Evolutionary conservation across 2,888 invertebrate genomes (phyloP).

Genomic region (Sminthurinus aureus): DNA sequence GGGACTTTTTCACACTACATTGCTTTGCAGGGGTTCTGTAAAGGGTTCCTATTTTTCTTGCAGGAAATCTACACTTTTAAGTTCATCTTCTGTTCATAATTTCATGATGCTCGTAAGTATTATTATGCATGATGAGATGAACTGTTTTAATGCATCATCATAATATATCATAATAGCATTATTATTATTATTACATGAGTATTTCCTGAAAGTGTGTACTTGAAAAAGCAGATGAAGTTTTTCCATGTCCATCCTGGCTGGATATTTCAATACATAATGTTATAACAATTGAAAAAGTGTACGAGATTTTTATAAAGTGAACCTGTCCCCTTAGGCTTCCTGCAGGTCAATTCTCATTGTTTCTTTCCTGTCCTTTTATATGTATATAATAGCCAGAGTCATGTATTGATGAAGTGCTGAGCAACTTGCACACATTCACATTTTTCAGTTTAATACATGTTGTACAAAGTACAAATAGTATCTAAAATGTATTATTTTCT

Average conservation of each 20-base stretch:
- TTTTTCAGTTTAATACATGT: neutral
- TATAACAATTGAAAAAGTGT: slow-evolving; percentile 1
- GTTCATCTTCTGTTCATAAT: neutral
- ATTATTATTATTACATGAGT: neutral
- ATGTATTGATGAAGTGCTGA: neutral
- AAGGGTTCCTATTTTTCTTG: neutral
- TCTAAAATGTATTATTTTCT: neutral
- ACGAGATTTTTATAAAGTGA: slow-evolving; percentile 44
- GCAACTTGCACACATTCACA: neutral
- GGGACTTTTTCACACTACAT: too few species aligned
- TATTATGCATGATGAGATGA: neutral
- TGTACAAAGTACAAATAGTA: neutral
- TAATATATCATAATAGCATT: neutral
- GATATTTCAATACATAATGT: too few species aligned
- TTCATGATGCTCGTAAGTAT: too few species aligned
- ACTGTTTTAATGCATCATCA: neutral
- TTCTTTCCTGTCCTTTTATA: neutral
- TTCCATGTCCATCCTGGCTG: too few species aligned
- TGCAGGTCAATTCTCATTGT: slow-evolving; percentile 48
- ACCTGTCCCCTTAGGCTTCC: slow-evolving; percentile 59
- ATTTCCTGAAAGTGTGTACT: too few species aligned
- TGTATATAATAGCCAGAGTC: neutral
- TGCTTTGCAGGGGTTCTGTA: slow-evolving; percentile 4
- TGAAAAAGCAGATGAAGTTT: too few species aligned
- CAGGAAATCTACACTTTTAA: neutral